Base-by-base conservation (phyloP, 2,797 vertebrate genomes). In the Danionella dracula region DNA sequence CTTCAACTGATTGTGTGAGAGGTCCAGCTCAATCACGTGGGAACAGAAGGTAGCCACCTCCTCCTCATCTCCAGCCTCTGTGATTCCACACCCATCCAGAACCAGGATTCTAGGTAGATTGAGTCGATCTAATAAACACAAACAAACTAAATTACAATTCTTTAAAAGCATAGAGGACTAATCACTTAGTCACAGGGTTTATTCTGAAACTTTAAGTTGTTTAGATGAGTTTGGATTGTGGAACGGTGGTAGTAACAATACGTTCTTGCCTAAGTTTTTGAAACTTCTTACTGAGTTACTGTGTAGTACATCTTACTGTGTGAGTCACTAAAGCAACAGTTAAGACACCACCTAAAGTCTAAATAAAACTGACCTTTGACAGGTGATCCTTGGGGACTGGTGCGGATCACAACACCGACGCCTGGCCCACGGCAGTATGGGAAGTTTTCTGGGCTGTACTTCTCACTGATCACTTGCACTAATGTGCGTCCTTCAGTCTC, bases 401-500 rank as follows among this genome's bases (percentile, higher is more conserved):
- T 88, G 29, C 94, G 90, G 13, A 97, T 88, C 71, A 98, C 90
- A 1, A 98, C 89, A 1, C 93, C 93, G 77, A 91, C 87, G 2
- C 94, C 93, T 12, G 93, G 93, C 61, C 96, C 93, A 40, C 92
- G 89, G 35, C 92, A 89, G 46, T 93, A 97, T 0, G 96, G 96
- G 74, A 97, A 99, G 77, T 99, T 96, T 74, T 97, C 96, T 0
- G 95, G 93, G 85, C 91, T 94, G 76, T 98, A 99, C 80, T 98
- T 99, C 81, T 99, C 94, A 79, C 93, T 94, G 75, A 99, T 82
- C 42, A 96, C 94, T 82, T 96, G 89, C 85, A 98, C 87, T 71
- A 98, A 97, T 83, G 94, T 96, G 78, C 91, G 92, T 58, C 88
- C 92, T 60, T 90, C 90, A 72, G 91, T 90, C 75, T 93, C 86